Conservation (phyloP, 64 coral and sea anemone species). For the Anthopleura sola region DNA sequence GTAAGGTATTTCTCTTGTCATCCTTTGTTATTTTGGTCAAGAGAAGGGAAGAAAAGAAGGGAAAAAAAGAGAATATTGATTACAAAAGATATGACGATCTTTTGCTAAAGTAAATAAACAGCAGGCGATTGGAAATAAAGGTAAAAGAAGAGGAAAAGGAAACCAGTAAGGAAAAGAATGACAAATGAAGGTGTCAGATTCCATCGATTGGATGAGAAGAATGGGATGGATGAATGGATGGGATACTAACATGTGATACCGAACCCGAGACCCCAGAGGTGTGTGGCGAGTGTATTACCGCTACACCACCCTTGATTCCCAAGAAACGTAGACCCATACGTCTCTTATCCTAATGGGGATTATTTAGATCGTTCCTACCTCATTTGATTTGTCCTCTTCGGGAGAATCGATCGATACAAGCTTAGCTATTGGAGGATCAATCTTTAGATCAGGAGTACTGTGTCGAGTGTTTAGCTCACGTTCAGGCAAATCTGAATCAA, state of each 20-base stretch:
- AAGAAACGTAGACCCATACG: too few relatives aligned
- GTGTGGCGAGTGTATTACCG: too few relatives aligned
- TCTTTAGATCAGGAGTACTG: constrained; percentile 39
- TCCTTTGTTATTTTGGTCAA: not conserved
- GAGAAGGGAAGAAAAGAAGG: not conserved
- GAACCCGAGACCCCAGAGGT: too few relatives aligned
- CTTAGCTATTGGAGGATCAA: constrained; percentile 19
- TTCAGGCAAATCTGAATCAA: not conserved
- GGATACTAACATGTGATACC: too few relatives aligned
- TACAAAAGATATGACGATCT: not conserved
- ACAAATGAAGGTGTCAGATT: too few relatives aligned
- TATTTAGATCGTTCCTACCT: not conserved
- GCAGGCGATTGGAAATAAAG: not conserved
- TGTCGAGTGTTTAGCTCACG: constrained; percentile 12
- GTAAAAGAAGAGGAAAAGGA: not conserved
- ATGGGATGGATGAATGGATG: too few relatives aligned
- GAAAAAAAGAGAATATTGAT: not conserved
- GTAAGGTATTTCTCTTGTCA: constrained; percentile 14
- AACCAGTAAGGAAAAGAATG: not conserved
- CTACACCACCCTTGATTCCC: too few relatives aligned
- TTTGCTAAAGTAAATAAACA: not conserved
- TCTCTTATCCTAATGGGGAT: too few relatives aligned
- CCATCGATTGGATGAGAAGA: too few relatives aligned
- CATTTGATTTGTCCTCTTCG: constrained; percentile 19
- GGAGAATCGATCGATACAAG: constrained; percentile 37